These are phyloP conservation scores for Troides helena DNA, from an alignment of 2,888 invertebrate species.

Conservation along the genomic window DNA sequence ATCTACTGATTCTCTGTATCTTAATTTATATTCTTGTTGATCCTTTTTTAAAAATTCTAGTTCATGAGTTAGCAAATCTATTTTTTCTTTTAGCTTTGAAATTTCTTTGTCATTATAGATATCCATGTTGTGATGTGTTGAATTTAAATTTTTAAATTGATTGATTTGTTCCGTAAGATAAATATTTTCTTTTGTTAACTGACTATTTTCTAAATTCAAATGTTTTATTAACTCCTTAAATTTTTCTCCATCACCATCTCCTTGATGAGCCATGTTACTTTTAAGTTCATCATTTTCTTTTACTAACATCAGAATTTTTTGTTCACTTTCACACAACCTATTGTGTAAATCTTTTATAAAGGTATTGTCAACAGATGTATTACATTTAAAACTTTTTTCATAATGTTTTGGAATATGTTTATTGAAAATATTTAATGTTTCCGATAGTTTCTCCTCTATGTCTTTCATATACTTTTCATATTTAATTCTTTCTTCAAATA, in stretches of 20 bases:
- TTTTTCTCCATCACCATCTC: constrained; percentile 57
- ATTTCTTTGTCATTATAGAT: constrained; percentile 51
- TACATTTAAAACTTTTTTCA: constrained; percentile 40
- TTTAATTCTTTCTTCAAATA: constrained; percentile 67
- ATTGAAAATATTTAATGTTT: constrained; percentile 62
- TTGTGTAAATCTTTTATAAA: constrained; percentile 67
- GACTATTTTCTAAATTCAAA: constrained; percentile 68
- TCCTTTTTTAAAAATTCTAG: constrained; percentile 60
- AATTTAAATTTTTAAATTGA: constrained; percentile 55
- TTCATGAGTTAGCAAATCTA: constrained; percentile 57
- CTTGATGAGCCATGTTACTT: constrained; percentile 43
- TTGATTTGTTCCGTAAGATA: constrained; percentile 61
- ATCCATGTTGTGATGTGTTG: constrained; percentile 48
- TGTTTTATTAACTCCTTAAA: constrained; percentile 70
- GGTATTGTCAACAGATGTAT: constrained; percentile 44
- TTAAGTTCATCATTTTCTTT: constrained; percentile 72
- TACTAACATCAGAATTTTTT: constrained; percentile 68
- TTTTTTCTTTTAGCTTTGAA: constrained; percentile 56
- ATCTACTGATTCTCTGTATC: constrained; percentile 63
- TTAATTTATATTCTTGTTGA: constrained; percentile 63
- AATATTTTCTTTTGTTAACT: constrained; percentile 72
- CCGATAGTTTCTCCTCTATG: constrained; percentile 63
- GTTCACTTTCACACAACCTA: constrained; percentile 73
- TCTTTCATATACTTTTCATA: constrained; percentile 65
- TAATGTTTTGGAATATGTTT: constrained; percentile 55